phyloP scores from a whole-genome alignment of 2,888 invertebrate species.

The Theodoxus fluviatilis region DNA sequence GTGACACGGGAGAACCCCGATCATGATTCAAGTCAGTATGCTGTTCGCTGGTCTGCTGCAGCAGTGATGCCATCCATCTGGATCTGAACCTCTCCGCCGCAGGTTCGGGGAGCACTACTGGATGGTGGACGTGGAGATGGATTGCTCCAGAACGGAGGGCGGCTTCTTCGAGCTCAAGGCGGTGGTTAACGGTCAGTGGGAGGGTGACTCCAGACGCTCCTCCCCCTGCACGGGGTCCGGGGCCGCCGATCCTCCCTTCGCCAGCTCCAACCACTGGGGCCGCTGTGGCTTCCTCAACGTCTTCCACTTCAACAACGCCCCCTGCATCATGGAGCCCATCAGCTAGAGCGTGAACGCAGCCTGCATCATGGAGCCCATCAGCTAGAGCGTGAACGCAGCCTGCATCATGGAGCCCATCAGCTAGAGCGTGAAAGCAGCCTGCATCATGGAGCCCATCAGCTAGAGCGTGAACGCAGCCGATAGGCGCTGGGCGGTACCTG shows the following conservation, averaged over 20 bases:
- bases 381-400: too few relatives aligned
- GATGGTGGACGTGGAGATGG: conserved; percentile 66
- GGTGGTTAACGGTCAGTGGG: conserved; percentile 60
- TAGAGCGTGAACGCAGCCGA: too few relatives aligned
- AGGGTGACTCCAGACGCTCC: conserved; percentile 50
- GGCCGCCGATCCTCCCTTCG: conserved; percentile 38
- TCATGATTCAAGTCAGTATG: neutral
- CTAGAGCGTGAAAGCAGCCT: conserved; percentile 34
- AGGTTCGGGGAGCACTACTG: conserved; percentile 66
- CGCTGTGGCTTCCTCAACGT: conserved; percentile 65
- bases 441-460: conserved; percentile 42
- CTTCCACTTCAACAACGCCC: conserved; percentile 52
- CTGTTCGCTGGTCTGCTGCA: conserved; percentile 14
- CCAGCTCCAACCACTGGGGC: conserved; percentile 63
- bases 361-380: conserved; percentile 44
- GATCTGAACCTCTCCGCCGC: too few relatives aligned
- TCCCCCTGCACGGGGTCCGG: conserved; percentile 52
- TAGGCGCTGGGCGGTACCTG: too few relatives aligned
- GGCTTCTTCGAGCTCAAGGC: conserved; percentile 67
- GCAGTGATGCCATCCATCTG: too few relatives aligned
- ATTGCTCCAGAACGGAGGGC: conserved; percentile 61
- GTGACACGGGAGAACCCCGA: too few relatives aligned
- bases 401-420: conserved; percentile 45
- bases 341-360: too few relatives aligned
- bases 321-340: conserved; percentile 43